Evolutionary conservation across 1,140 invertebrate species (phyloP), one percentile per base, ranked within the genome.

Genomic region (Plodia interpunctella): DNA sequence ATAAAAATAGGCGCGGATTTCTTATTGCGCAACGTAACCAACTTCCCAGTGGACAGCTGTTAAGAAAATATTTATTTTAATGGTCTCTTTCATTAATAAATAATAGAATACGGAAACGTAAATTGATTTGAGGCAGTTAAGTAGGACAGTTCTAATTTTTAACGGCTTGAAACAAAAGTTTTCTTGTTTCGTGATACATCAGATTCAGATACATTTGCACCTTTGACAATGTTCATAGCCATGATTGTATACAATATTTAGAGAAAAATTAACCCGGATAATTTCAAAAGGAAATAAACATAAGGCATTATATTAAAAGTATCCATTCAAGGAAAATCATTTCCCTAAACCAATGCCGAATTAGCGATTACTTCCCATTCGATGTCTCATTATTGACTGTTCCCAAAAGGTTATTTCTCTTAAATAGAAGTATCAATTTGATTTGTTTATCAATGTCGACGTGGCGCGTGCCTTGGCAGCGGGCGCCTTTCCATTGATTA

Each of bases 1-100:
- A 69, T 68, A 66, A 68, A 76, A 68, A 71, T 74, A 72, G 19
- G 62, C 20, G 64, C 32, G 58, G 66, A 62, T 72, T 66, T 59
- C 17, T 18, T 38, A 64, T 64, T 60, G 58, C 55, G 62, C 52
- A 64, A 64, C 54, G n/a, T 57, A 19, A 15, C 15, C 21, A 51
- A 56, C 55, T 56, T 28, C 44, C 38, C 57, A 57, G 58, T 30
- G 21, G 56, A 63, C 57, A 60, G 58, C 62, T 60, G 58, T 44
- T 21, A 35, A 44, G 52, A 21, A 60, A 35, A 57, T 57, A 59
- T 60, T 20, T 59, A 59, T 57, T 32, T 59, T 59, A 59, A 60
- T 60, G 57, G 58, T 60, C 17, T 55, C 53, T 50, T 57, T 62
- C 52, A 57, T 59, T 28, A 55, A 57, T 21, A 32, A 52, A 57